Base-by-base conservation (phyloP, 2,888 invertebrate species). In the Chloroclystis v-ata region DNA sequence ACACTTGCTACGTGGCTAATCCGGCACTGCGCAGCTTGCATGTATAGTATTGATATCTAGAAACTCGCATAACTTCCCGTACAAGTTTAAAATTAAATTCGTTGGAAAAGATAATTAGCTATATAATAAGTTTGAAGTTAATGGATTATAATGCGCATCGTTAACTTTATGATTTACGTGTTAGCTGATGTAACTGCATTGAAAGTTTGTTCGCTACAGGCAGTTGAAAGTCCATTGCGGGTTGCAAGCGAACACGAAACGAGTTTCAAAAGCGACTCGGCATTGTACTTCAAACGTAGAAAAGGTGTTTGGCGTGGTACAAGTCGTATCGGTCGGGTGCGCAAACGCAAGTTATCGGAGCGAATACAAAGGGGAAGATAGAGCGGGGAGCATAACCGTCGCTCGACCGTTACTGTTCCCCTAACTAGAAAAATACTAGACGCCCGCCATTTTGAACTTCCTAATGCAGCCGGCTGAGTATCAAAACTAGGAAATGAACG, bases 331-430 rank as follows among this genome's bases (percentile, higher is more conserved):
- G 86, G 76, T 86, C 82, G 84, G 86, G 80, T 87, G 86, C 86
- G 83, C 86, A 80, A 79, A 81, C 78, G 84, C 86, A 83, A 84
- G 83, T 87, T 87, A 87, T 86, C 86, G 86, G 86, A 87, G 86
- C 87, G 86, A 85, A 85, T 83, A 86, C 83, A 79, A 85, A 83
- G 82, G 86, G 84, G 84, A 82, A 83, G 83, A 85, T 85, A 86
- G 82, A 77, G 85, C 85, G 83, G 85, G 85, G 84, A 83, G 80
- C 66, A 77, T 80, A 86, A 87, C 86, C 86, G 86, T 81, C 86
- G 72, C 75, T 81, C 86, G 86, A 86, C 86, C 86, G 86, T 86
- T 87, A 84, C 84, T 75, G 69, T 75, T 84, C 82, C 85, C 85
- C 84, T 82, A 80, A 81, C 81, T 84, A 83, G 84, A 82, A 83